Evolutionary conservation across 2,888 invertebrate species (phyloP), one percentile per base, ranked within the genome.

Genomic region (Anthophora plumipes): DNA sequence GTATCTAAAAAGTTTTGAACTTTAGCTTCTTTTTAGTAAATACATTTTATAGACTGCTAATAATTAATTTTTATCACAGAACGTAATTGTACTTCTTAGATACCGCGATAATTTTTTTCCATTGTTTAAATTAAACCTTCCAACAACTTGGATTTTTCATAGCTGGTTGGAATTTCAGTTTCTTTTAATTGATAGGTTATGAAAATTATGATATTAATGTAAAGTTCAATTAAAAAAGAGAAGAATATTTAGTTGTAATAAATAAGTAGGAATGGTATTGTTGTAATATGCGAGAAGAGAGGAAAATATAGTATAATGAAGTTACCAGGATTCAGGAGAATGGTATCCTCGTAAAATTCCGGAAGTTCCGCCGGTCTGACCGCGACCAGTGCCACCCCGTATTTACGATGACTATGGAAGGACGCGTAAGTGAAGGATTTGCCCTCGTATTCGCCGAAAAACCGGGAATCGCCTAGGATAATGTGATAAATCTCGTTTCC

Each of bases 401-500:
- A 99, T 97, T 99, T 99, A 94, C 99, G 96, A 94, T 99, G 99
- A 70, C 99, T 99, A 95, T 99, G 99, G 94, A 99, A 99, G 92
- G 98, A 99, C 85, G 99, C 99, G 93, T 99, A 99, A n/a, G 99
- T 99, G 94, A 99, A 99, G 94, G 98, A 98, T 94, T 99, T 99
- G 71, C 99, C 99, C 93, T 99, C 98, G 94, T 99, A 99, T 94
- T 99, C 99, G 39, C 99, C 98, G 92, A 99, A 99, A 94, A 99
- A 99, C 84, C 98, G 96, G 91, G 98, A 98, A 92, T 99, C 98
- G 22, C 97, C 97, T 75, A 99, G 95, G 78, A 97, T 96, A 88
- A 99, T 99, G 94, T 99, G 99, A 94, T 99, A 99, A 92, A 99
- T 99, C 95, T 99, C 99, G 94, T 99, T 99, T 87, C 99, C 99